These are phyloP conservation scores for Myiozetetes cayanensis DNA, from an alignment of 2,113 vertebrate genomes.

Conservation along the genomic window DNA sequence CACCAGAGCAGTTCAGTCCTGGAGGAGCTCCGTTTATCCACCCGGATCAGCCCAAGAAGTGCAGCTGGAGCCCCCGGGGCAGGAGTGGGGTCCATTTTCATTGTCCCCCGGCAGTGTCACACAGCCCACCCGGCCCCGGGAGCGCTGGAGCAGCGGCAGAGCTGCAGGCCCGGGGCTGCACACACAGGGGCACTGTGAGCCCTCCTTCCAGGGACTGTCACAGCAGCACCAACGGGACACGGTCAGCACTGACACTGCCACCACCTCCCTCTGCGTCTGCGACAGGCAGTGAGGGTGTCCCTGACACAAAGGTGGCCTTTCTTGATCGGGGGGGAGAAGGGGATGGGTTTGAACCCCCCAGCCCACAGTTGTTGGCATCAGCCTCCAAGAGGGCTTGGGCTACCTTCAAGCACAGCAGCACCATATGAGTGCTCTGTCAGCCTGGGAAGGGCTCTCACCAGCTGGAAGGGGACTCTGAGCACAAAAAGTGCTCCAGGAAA, in stretches of 20 bases:
- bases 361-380: not conserved
- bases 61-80: not conserved
- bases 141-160: accelerated
- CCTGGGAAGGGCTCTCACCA: not conserved
- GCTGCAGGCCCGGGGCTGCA: not conserved
- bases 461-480: not conserved
- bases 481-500: not conserved
- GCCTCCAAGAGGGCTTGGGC: no score
- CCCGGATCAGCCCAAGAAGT: not conserved
- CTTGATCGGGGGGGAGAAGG: no score
- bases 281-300: accelerated
- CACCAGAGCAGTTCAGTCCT: not conserved
- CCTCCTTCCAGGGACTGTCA: not conserved
- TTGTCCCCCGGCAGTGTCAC: accelerated
- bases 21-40: not conserved
- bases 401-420: not conserved
- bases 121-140: accelerated
- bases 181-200: not conserved
- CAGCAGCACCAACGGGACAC: not conserved
- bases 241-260: not conserved
- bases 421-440: not conserved
- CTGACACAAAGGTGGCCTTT: not conserved
- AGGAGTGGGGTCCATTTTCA: accelerated
- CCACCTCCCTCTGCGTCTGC: not conserved
- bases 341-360: not conserved